Evolutionary conservation across 53 echinoderm and acorn worm genomes (phyloP).

Genomic region (Crossaster papposus): DNA sequence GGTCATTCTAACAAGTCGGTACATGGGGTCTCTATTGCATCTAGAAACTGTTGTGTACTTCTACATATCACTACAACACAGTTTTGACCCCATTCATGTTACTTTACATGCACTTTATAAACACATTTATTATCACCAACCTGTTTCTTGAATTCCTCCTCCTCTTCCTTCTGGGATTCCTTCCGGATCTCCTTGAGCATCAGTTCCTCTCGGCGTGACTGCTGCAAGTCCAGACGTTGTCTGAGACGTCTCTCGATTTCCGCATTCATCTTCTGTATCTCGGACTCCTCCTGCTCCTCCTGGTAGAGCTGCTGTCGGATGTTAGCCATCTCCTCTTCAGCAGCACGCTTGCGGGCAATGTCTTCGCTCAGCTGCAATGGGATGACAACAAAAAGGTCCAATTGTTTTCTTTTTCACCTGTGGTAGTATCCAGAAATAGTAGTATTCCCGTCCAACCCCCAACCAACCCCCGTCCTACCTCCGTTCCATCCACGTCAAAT

Average conservation of each 20-base stretch:
- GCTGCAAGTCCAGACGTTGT: slow-evolving; percentile 93
- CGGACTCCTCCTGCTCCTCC: slow-evolving; percentile 93
- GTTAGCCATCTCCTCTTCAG: slow-evolving; percentile 94
- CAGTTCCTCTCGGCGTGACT: slow-evolving; percentile 85
- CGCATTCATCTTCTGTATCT: slow-evolving; percentile 80
- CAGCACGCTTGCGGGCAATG: slow-evolving; percentile 81
- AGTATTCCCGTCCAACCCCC: no score
- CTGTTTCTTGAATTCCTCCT: slow-evolving; percentile 92
- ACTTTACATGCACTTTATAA: no score
- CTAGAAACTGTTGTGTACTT: no score
- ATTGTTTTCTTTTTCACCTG: neutral
- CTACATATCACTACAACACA: no score
- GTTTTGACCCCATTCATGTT: no score
- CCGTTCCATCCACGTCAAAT: no score
- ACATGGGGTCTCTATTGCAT: no score
- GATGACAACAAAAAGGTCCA: neutral
- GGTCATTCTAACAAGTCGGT: no score
- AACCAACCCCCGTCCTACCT: no score
- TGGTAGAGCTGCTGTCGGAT: slow-evolving; percentile 90
- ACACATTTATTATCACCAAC: slow-evolving; percentile 33
- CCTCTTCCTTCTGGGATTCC: slow-evolving; percentile 77
- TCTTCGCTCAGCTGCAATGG: slow-evolving; percentile 78
- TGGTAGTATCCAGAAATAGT: neutral
- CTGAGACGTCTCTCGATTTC: slow-evolving; percentile 85
- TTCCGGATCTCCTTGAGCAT: slow-evolving; percentile 80